Evolutionary conservation across 2,113 vertebrate species (phyloP).

Genomic region (Desmodus rotundus): DNA sequence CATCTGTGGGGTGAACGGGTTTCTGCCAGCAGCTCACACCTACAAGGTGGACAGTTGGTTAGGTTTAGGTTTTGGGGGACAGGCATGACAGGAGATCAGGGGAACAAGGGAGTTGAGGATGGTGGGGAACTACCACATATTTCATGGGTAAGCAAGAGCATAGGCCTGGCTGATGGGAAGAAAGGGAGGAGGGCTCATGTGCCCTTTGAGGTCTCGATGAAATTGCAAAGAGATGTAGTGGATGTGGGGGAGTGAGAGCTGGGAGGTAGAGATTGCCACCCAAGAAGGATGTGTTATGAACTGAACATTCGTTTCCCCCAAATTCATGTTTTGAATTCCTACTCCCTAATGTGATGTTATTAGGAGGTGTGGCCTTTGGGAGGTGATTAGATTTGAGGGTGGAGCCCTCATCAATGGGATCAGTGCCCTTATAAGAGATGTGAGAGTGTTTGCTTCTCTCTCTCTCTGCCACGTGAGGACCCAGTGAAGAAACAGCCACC

Average conservation of each 20-base stretch:
- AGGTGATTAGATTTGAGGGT: background rate
- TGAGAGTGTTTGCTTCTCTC: background rate
- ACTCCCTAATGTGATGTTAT: accelerated
- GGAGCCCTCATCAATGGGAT: background rate
- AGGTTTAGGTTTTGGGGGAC: background rate
- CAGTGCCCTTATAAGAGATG: background rate
- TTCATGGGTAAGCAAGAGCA: background rate
- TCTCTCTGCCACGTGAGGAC: background rate
- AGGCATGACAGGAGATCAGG: background rate
- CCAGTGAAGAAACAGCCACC: background rate
- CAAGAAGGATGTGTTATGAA: background rate
- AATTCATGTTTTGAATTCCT: background rate
- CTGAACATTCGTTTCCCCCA: background rate
- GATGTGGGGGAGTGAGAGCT: background rate
- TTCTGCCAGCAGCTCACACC: background rate
- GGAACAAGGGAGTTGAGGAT: background rate
- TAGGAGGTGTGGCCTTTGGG: background rate
- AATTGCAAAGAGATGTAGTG: accelerated
- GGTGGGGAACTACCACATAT: accelerated
- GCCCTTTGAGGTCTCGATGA: background rate
- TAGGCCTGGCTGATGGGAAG: background rate
- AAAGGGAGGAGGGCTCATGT: background rate
- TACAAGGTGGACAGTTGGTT: too few relatives aligned
- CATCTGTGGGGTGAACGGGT: background rate
- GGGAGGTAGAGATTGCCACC: background rate